Base-by-base conservation (phyloP, 2,888 invertebrate genomes). In the Drosophila tanythrix region DNA sequence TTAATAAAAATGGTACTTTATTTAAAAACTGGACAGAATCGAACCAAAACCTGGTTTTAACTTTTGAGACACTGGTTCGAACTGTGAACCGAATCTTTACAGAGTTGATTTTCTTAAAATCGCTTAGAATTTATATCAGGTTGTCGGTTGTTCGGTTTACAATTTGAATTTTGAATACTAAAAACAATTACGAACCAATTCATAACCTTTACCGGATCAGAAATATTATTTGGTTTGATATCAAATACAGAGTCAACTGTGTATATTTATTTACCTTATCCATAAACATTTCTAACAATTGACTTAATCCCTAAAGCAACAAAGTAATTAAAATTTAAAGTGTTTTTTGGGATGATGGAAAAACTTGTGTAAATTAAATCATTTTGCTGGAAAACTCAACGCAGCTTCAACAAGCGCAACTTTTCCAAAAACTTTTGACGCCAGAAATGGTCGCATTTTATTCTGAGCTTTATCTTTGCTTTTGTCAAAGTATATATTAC, bases 301-400 rank as follows among this genome's bases (percentile, higher is more conserved):
- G 36, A 55, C 36, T 13, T 27, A 56, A n/a, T 25, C 27, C n/a
- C 36, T 0, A 36, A 18, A 27, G 8, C 56, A 29, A 15, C 15
- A 31, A 43, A 29, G 5, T 21, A 21, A 27, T 15, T 21, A 25
- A 25, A n/a, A 33, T n/a, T 43, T 18, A 51, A 71, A 29, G n/a
- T 10, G 25, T 31, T 25, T 21, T 46, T 43, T 65, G 36, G 11
- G 10, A 18, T 11, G 15, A n/a, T n/a, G 38, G 18, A 6, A 38
- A 46, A 65, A 56, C 73, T 86, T 81, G 66, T 51, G 60, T 62
- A 76, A 87, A 84, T 89, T 78, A 89, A 85, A 85, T 89, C 73
- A 88, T 89, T 88, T 85, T 60, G 58, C 70, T 57, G 38, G 33
- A 56, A 62, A 72, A 76, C 64, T 74, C 79, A 63, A 46, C 63